Base-by-base conservation (phyloP, 2,113 vertebrate species). In the Upupa epops region DNA sequence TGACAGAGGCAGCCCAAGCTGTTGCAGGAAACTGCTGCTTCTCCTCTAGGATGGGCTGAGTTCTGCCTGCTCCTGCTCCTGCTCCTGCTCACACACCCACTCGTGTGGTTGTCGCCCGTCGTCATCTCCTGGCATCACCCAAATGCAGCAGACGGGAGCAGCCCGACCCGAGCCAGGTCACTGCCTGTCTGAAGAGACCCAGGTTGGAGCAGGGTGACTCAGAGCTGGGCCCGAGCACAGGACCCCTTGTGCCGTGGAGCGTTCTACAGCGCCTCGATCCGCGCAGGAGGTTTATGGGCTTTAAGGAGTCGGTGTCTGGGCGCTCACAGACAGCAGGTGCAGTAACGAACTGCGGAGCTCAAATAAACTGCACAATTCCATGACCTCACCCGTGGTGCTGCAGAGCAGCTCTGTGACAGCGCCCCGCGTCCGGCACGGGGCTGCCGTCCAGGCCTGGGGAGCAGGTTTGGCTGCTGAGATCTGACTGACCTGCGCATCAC, bases 321-420 rank as follows among this genome's bases (percentile, higher is more conserved):
- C 97, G 73, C 78, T 83, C 92, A 97, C 94, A 96, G 90, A 88
- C 42, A 70, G 96, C 97, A 98, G 96, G 96, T 98, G 93, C 92
- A 95, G 96, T 97, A 97, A 96, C 90, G 96, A 96, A 95, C 95
- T 93, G 90, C 87, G 95, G 95, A 93, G 88, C 92, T 96, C 95
- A 97, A 96, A 97, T 97, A 97, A 97, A 97, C 87, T 96, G 95
- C 90, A 94, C 32, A 94, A 93, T 97, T 98, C 97, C 97, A 98
- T 98, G 96, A 98, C 96, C 97, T 98, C 97, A 98, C 87, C 94
- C 3, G 11, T 93, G 80, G 95, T 96, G 91, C 96, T 96, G 96
- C 96, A 96, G 96, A 97, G 77, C 96, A 97, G 94, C 89, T 94
- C 95, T 95, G 77, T 97, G 96, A 97, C 93, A 94, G 96, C 93